Evolutionary conservation across 2,888 invertebrate species (phyloP).

Genomic region (Rhogogaster chlorosoma): DNA sequence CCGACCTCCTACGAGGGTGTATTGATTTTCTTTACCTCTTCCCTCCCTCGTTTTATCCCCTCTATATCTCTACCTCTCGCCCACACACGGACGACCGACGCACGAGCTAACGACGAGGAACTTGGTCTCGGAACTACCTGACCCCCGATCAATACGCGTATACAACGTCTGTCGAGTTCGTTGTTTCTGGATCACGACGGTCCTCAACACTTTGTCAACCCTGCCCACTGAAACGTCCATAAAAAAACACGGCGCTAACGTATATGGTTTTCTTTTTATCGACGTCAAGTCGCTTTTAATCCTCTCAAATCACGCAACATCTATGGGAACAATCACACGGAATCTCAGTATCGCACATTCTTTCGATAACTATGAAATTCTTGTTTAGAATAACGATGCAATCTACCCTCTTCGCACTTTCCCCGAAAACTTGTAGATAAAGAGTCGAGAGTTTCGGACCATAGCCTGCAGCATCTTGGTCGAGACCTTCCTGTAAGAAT

Average conservation of each 20-base stretch:
- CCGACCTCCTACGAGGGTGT: constrained; percentile 58
- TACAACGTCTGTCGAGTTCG: constrained; percentile 58
- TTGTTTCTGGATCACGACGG: constrained; percentile 40
- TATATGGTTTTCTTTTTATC: not conserved
- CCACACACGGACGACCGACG: constrained; percentile 46
- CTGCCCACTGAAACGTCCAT: not conserved
- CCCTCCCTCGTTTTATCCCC: constrained; percentile 61
- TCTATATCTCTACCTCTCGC: constrained; percentile 60
- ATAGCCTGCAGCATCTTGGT: not conserved
- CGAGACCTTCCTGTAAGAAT: constrained; percentile 6
- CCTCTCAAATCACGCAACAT: not conserved
- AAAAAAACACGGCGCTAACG: constrained; percentile 17
- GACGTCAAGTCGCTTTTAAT: not conserved
- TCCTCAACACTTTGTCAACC: constrained; percentile 46
- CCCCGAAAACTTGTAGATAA: not conserved
- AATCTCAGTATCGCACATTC: not conserved
- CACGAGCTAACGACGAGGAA: constrained; percentile 46
- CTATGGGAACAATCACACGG: not conserved
- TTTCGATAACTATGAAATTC: not conserved
- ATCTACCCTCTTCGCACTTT: not conserved
- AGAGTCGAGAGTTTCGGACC: not conserved
- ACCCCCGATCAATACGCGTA: constrained; percentile 65
- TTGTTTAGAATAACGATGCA: not conserved
- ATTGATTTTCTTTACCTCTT: constrained; percentile 52
- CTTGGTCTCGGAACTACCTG: constrained; percentile 39